phyloP scores from a whole-genome alignment of 2,113 vertebrate species.

The Alethe castanea region DNA sequence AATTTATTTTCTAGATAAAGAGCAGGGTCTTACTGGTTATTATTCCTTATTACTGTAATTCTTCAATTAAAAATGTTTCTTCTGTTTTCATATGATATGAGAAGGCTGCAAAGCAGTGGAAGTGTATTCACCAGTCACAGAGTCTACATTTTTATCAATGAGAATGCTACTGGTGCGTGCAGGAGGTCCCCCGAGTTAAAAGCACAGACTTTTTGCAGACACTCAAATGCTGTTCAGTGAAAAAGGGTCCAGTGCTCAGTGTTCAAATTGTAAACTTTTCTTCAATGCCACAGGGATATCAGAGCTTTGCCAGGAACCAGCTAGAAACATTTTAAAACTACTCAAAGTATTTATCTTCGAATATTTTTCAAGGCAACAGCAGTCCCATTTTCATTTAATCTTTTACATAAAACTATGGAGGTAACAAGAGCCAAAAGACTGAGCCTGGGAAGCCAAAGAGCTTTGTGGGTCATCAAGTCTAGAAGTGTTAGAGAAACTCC shows the following conservation, averaged over 20 bases:
- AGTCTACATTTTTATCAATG: background rate
- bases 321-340: background rate
- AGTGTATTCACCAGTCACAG: background rate
- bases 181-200: background rate
- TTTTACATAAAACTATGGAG: background rate
- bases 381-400: background rate
- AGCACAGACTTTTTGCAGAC: background rate
- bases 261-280: background rate
- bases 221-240: background rate
- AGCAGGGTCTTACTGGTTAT: background rate
- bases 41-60: background rate
- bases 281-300: background rate
- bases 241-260: background rate
- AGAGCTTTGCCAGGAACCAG: background rate
- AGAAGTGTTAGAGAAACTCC: background rate
- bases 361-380: background rate
- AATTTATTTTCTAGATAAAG: background rate
- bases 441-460: background rate
- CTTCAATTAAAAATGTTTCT: background rate
- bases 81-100: background rate
- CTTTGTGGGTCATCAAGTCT: background rate
- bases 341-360: background rate
- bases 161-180: background rate
- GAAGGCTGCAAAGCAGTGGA: background rate
- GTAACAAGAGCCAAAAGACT: background rate